These are phyloP conservation scores for Chrysolina oricalcia DNA, from an alignment of 2,888 invertebrate genomes.

Conservation along the genomic window DNA sequence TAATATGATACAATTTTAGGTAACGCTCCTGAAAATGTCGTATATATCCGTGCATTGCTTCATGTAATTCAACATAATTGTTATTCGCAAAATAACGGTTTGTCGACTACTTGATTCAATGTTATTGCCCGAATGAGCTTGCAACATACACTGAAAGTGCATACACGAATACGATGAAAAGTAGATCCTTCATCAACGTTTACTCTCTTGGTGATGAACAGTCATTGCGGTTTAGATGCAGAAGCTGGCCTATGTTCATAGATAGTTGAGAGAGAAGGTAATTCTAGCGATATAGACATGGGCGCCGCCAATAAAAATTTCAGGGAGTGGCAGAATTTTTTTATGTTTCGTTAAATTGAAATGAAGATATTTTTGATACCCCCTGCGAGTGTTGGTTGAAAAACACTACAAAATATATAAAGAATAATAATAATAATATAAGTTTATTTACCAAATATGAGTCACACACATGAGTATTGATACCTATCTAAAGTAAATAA, in stretches of 20 bases:
- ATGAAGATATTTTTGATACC: too few species aligned
- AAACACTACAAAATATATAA: too few species aligned
- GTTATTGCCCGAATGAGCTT: constrained; percentile 18
- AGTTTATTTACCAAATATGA: too few species aligned
- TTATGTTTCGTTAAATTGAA: too few species aligned
- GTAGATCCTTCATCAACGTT: constrained; percentile 6
- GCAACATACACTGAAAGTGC: constrained; percentile 2
- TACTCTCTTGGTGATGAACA: background rate
- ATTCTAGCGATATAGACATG: too few species aligned
- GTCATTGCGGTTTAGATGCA: background rate
- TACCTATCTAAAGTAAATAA: too few species aligned
- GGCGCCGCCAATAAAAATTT: too few species aligned
- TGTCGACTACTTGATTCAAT: constrained; percentile 25
- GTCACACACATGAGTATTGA: too few species aligned
- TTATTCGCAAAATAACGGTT: constrained; percentile 30
- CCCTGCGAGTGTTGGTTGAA: too few species aligned
- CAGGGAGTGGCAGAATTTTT: too few species aligned
- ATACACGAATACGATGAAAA: background rate
- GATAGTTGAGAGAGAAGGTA: background rate
- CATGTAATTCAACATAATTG: constrained; percentile 30
- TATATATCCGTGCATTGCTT: constrained; percentile 25
- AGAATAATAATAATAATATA: too few species aligned
- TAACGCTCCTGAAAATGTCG: constrained; percentile 31
- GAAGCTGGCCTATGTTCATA: background rate
- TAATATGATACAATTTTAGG: constrained; percentile 30